phyloP scores from a whole-genome alignment of 2,888 invertebrate species.

The Embidobia sp. region DNA sequence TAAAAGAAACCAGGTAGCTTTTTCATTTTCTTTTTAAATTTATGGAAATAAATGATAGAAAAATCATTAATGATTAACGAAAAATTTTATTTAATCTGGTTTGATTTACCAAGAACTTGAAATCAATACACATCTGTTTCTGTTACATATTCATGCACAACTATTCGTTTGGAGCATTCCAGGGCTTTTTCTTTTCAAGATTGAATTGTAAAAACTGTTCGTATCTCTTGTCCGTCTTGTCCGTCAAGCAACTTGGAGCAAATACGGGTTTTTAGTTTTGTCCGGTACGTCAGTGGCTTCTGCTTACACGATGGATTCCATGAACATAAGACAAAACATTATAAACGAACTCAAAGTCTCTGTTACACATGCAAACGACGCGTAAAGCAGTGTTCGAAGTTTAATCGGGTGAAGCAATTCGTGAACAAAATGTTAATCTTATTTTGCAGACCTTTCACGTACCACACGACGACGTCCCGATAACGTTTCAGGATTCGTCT shows the following conservation, averaged over 20 bases:
- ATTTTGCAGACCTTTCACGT: slow-evolving; percentile 60
- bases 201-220: slow-evolving; percentile 23
- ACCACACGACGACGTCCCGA: slow-evolving; percentile 26
- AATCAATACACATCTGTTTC: not conserved
- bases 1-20: too few species aligned
- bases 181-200: slow-evolving; percentile 53
- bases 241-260: slow-evolving; percentile 26
- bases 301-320: slow-evolving; percentile 28
- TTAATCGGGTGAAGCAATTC: not conserved
- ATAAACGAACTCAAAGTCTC: not conserved
- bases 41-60: too few species aligned
- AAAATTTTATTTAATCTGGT: too few species aligned
- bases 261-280: slow-evolving; percentile 21
- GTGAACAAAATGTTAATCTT: slow-evolving; percentile 42
- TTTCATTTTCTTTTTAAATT: too few species aligned
- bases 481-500: slow-evolving; percentile 44
- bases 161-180: slow-evolving; percentile 32
- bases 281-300: slow-evolving; percentile 41
- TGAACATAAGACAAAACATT: not conserved
- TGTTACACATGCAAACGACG: not conserved
- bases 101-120: too few species aligned
- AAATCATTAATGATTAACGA: too few species aligned
- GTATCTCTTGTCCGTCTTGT: slow-evolving; percentile 44
- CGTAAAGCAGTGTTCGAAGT: too few species aligned
- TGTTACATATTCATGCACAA: not conserved